A percentile compares a stretch with the other conserved stretches of the same genome.
Conservation (phyloP, 2,113 vertebrate species). For the Elaphurus davidianus region DNA sequence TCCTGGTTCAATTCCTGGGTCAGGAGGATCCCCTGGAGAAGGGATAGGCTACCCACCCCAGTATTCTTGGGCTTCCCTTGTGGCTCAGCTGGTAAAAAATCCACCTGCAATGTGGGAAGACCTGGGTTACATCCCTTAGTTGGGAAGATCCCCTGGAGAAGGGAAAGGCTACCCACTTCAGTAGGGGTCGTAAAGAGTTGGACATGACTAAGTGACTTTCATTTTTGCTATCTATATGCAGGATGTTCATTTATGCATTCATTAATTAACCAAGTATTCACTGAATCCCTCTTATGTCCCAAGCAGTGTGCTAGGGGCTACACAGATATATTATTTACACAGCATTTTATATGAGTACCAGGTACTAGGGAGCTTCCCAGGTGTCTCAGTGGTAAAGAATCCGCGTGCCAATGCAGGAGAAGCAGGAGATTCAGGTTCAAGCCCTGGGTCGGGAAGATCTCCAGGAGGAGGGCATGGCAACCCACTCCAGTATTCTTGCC, state of each 20-base stretch:
- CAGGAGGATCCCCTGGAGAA: background rate
- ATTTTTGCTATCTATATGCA: background rate
- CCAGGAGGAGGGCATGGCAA: background rate
- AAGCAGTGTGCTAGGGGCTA: background rate
- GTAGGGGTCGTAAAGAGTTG: background rate
- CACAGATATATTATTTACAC: background rate
- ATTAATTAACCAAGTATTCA: background rate
- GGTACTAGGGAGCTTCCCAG: background rate
- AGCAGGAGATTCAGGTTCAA: background rate
- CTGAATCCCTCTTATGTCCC: background rate
- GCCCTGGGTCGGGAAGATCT: background rate
- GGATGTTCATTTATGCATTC: background rate
- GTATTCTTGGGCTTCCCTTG: background rate
- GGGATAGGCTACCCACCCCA: background rate
- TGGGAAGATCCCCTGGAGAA: background rate
- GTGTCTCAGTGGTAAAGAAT: background rate
- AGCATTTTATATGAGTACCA: background rate
- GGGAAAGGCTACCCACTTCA: background rate
- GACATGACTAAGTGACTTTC: background rate
- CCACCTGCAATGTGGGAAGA: background rate
- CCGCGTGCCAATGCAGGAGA: accelerated
- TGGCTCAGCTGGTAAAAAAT: background rate
- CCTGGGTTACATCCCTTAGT: background rate
- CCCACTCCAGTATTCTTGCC: background rate
- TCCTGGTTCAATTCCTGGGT: background rate